These are phyloP conservation scores for Chrosomus eos DNA, from an alignment of 2,797 vertebrate species.

Conservation along the genomic window DNA sequence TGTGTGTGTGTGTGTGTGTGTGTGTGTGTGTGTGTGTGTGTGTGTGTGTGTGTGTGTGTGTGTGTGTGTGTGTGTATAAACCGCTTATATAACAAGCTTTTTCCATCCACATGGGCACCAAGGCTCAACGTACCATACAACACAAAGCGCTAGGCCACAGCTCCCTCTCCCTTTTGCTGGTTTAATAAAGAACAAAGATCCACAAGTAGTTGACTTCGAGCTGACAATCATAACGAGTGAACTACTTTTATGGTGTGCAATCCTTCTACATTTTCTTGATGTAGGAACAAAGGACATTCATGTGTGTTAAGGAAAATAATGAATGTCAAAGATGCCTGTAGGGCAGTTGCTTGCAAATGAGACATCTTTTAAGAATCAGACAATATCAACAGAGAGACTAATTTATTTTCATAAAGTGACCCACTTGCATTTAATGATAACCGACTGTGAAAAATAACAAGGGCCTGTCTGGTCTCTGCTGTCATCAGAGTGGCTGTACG, in stretches of 20 bases:
- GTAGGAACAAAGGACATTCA: conserved; percentile 45
- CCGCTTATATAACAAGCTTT: no score
- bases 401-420: conserved; percentile 58
- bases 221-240: conserved; percentile 12
- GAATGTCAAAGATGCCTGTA: conserved; percentile 51
- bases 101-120: not conserved
- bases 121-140: not conserved
- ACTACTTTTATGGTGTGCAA: conserved; percentile 31
- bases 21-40: no score
- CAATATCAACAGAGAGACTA: conserved; percentile 54
- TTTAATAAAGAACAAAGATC: not conserved
- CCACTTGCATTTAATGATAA: conserved; percentile 56
- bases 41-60: no score
- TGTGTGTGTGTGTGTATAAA: no score
- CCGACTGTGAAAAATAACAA: conserved; percentile 51
- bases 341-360: conserved; percentile 57
- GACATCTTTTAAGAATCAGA: conserved; percentile 54
- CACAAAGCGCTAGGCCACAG: not conserved
- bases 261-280: conserved; percentile 21
- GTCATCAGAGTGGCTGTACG: conserved; percentile 26
- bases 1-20: no score
- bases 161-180: not conserved
- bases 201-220: not conserved
- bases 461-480: conserved; percentile 28
- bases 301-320: conserved; percentile 50